Evolutionary conservation across 2,888 invertebrate genomes (phyloP).

Genomic region (Hylaea fasciaria): DNA sequence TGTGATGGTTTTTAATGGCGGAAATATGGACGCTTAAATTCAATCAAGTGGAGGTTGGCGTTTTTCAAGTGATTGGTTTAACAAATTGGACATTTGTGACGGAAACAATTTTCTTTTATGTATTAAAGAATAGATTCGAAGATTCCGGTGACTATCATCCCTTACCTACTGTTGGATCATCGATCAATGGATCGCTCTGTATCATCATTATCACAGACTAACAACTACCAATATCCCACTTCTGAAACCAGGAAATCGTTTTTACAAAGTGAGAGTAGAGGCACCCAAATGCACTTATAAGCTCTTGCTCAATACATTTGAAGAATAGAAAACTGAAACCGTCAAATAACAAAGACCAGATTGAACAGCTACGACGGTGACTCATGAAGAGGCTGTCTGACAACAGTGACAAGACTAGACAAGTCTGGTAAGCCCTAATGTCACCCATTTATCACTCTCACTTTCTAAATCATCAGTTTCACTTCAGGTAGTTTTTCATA

Average conservation of each 20-base stretch:
- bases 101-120: not conserved
- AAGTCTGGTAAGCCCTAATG: constrained; percentile 29
- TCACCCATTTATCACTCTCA: constrained; percentile 30
- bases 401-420: constrained; percentile 16
- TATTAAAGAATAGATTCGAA: not conserved
- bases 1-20: constrained; percentile 14
- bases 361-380: constrained; percentile 1
- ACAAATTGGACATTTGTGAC: constrained; percentile 11
- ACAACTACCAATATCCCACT: too few species aligned
- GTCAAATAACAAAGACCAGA: not conserved
- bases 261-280: too few species aligned
- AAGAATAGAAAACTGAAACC: not conserved
- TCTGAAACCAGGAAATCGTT: too few species aligned
- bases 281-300: too few species aligned
- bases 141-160: too few species aligned
- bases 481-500: constrained; percentile 29
- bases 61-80: constrained; percentile 18
- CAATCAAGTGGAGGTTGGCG: constrained; percentile 19
- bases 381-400: constrained; percentile 12
- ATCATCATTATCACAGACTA: too few species aligned
- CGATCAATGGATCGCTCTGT: too few species aligned
- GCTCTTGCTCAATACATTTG: too few species aligned
- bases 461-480: constrained; percentile 31
- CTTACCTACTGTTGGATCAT: too few species aligned
- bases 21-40: constrained; percentile 19